Base-by-base conservation (phyloP, 2,797 vertebrate genomes). In the Sebastes ruberrimus region DNA sequence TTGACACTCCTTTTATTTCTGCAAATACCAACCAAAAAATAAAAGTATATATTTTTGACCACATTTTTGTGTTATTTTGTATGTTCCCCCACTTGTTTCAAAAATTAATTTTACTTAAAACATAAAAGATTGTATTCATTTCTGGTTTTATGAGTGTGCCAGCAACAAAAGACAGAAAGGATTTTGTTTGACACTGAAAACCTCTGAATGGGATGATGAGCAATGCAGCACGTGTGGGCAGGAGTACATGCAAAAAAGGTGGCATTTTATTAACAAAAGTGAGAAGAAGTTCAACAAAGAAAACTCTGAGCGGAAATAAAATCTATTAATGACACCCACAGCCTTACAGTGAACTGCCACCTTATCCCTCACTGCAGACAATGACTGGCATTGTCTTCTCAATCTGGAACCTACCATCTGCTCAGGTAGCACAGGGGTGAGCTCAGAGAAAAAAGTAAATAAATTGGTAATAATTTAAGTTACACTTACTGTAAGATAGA, bases 351-450 rank as follows among this genome's bases (percentile, higher is more conserved):
- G 57, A 67, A 38, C 14, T 53, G 20, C 38, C 32, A 57, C 57
- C 57, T 64, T 57, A 46, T 66, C 30, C 14, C 53, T 72, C 35
- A 14, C 32, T n/a, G 42, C 56, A 78, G 32, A 35, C 66, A 81
- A 67, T 72, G 72, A 74, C 52, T 42, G 52, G 42, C 33, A 78
- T 63, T 30, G 14, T 63, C 4, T 13, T 65, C 16, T 74, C 62
- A 71, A 32, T 76, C 46, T 84, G 61, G 72, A 84, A 49, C 7
- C 11, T 68, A 73, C 79, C 60, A 81, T 81, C 42, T 69, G 9
- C 60, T 68, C 64, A 60, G 22, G 16, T 80, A 49, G 20, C 42
- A 46, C 10, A 0, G 38, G 59, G 67, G 46, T 55, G 63, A 30
- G 52, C 60, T 55, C 7, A 20, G 61, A 49, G 10, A 78, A 53